These are phyloP conservation scores for Trissoscelio sp. DNA, from an alignment of 2,888 invertebrate species.

Conservation along the genomic window DNA sequence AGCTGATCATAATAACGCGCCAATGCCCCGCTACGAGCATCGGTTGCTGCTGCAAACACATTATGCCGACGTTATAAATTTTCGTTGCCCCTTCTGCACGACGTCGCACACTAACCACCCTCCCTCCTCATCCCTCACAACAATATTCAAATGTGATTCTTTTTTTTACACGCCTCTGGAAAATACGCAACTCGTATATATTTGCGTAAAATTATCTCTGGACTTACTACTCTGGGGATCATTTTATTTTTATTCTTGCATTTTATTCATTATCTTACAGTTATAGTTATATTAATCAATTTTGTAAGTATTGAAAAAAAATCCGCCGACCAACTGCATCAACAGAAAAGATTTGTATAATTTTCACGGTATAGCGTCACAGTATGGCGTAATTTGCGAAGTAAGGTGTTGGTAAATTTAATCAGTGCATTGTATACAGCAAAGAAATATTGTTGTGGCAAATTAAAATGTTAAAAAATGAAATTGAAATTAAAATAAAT, in stretches of 20 bases:
- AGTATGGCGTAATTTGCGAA: background rate
- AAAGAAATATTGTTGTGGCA: background rate
- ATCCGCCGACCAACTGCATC: too few species aligned
- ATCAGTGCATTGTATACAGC: background rate
- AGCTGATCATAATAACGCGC: constrained; percentile 82
- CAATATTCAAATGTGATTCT: constrained; percentile 10
- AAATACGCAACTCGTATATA: constrained; percentile 34
- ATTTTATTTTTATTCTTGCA: background rate
- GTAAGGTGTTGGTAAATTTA: background rate
- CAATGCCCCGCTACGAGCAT: constrained; percentile 75
- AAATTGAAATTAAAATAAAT: constrained; percentile 34
- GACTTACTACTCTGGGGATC: too few species aligned
- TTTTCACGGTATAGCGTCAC: too few species aligned
- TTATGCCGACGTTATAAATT: constrained; percentile 80
- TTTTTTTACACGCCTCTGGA: constrained; percentile 45
- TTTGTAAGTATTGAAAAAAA: background rate
- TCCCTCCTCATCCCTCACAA: background rate
- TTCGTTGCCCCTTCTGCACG: constrained; percentile 72
- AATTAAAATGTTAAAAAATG: constrained; percentile 1
- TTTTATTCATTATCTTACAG: too few species aligned
- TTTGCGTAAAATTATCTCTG: constrained; percentile 32
- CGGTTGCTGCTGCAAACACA: constrained; percentile 79
- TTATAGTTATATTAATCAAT: too few species aligned
- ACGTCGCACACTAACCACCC: constrained; percentile 20
- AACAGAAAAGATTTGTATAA: background rate